Conservation (phyloP, 2,888 invertebrate genomes). For the Megaustenia siamemsis region DNA sequence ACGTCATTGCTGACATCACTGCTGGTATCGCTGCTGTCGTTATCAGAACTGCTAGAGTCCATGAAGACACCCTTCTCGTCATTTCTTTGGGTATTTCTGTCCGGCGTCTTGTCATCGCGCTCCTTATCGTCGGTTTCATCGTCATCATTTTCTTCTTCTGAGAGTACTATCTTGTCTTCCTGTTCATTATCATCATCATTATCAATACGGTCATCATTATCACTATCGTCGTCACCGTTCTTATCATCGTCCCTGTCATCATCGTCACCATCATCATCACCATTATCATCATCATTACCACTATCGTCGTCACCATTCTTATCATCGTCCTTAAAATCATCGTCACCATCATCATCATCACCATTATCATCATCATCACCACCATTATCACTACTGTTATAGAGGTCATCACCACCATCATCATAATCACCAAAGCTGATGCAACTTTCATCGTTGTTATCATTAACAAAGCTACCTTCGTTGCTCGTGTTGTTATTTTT, state of each 20-base stretch:
- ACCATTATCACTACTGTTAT: neutral
- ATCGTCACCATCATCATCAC: neutral
- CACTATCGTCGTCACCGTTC: slow-evolving; percentile 9
- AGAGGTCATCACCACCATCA: neutral
- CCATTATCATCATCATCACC: neutral
- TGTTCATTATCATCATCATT: neutral
- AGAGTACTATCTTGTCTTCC: too few relatives aligned
- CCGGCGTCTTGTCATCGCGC: neutral
- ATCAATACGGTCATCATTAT: neutral
- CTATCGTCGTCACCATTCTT: neutral
- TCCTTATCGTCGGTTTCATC: neutral
- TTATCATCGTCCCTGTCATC: neutral
- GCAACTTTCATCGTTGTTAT: neutral
- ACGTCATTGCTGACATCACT: slow-evolving; percentile 1
- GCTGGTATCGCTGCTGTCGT: neutral
- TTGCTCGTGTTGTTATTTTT: neutral
- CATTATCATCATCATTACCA: neutral
- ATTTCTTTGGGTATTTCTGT: neutral
- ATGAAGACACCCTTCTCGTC: too few relatives aligned
- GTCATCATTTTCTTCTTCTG: slow-evolving; percentile 1
- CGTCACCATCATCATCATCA: neutral
- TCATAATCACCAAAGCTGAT: neutral
- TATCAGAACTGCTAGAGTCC: neutral
- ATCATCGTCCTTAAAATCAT: neutral
- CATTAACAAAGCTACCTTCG: neutral